These are phyloP conservation scores for Bedellia somnulentella DNA, from an alignment of 2,888 invertebrate species.

Conservation along the genomic window DNA sequence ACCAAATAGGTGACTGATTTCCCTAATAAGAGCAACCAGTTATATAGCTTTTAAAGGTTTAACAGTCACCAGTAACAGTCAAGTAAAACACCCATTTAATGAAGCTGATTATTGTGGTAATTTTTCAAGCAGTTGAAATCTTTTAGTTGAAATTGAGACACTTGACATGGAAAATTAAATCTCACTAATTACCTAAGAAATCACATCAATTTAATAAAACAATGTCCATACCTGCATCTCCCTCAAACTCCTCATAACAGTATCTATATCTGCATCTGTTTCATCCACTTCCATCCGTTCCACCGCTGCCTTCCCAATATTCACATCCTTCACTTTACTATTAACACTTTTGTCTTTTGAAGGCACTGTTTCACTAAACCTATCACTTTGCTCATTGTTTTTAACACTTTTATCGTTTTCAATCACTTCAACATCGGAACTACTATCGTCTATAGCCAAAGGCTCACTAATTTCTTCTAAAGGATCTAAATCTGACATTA, in stretches of 20 bases:
- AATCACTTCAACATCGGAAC: slow-evolving; percentile 50
- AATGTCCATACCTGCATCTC: slow-evolving; percentile 48
- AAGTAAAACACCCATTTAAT: too few relatives aligned
- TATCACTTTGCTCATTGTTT: slow-evolving; percentile 2
- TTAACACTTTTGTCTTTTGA: slow-evolving; percentile 19
- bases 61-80: too few relatives aligned
- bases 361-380: slow-evolving; percentile 37
- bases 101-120: too few relatives aligned
- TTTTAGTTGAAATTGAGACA: too few relatives aligned
- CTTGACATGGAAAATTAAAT: too few relatives aligned
- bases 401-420: slow-evolving; percentile 19
- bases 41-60: too few relatives aligned
- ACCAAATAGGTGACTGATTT: too few relatives aligned
- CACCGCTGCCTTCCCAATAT: slow-evolving; percentile 13
- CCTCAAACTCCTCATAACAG: slow-evolving; percentile 34
- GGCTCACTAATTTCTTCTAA: slow-evolving; percentile 30
- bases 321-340: slow-evolving; percentile 16
- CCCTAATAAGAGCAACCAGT: too few relatives aligned
- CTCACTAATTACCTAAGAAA: too few relatives aligned
- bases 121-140: too few relatives aligned
- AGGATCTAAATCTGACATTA: slow-evolving; percentile 42
- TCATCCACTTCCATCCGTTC: slow-evolving; percentile 21
- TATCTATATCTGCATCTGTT: slow-evolving; percentile 32
- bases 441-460: slow-evolving; percentile 42
- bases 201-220: too few relatives aligned